A percentile compares a stretch with the other conserved stretches of the same genome.
Evolutionary conservation across 1,140 invertebrate species (phyloP).

Genomic region (Pogonomyrmex californicus): DNA sequence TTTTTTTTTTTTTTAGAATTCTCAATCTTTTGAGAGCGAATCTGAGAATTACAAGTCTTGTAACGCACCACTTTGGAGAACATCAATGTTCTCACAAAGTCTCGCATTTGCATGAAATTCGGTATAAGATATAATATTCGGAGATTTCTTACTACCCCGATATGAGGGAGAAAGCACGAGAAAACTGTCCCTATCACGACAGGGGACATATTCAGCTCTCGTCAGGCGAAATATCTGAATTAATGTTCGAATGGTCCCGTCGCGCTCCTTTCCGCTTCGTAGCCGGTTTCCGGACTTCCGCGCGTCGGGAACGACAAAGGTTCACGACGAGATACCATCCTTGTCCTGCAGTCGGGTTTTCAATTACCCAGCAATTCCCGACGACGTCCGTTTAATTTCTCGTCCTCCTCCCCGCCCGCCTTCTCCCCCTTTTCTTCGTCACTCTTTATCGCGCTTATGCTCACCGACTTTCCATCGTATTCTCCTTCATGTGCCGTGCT

Average conservation of each 20-base stretch:
- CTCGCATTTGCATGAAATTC: neutral
- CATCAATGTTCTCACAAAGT: neutral
- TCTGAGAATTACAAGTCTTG: neutral
- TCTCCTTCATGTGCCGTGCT: neutral
- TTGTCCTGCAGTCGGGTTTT: constrained; percentile 72
- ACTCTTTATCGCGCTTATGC: constrained; percentile 25
- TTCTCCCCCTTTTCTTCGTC: constrained; percentile 11
- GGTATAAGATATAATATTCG: neutral
- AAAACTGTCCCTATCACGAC: constrained; percentile 16
- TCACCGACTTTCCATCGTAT: neutral
- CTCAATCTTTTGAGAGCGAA: neutral
- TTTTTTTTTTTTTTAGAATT: neutral
- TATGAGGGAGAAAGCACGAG: neutral
- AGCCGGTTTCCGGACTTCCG: constrained; percentile 60
- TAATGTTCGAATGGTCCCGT: constrained; percentile 69
- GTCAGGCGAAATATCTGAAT: constrained; percentile 73
- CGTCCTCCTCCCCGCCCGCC: constrained; percentile 51
- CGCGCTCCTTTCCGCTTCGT: constrained; percentile 65
- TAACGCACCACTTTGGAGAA: neutral
- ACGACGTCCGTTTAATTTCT: constrained; percentile 77
- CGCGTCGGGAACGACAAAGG: constrained; percentile 71
- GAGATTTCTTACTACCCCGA: neutral
- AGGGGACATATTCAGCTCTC: constrained; percentile 61
- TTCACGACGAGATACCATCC: constrained; percentile 65
- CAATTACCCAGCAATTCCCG: constrained; percentile 77